These are phyloP conservation scores for Misgurnus mizolepis DNA, from an alignment of 2,113 vertebrate genomes.

Conservation along the genomic window DNA sequence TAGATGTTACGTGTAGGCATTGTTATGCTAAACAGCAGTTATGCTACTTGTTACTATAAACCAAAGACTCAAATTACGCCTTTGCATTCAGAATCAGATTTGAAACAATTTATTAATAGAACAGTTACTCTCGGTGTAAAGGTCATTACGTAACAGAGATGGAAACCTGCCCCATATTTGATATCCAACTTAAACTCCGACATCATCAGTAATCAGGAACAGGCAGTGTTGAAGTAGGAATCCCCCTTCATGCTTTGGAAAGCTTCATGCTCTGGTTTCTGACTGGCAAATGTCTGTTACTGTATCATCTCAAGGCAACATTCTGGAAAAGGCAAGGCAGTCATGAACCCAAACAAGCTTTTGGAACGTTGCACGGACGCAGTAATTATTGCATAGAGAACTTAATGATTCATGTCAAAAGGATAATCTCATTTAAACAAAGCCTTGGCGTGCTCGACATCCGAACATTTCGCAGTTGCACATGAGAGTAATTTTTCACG, in stretches of 20 bases:
- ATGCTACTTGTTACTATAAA: too few species aligned
- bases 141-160: constrained; percentile 29
- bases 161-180: neutral
- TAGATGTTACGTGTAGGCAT: too few species aligned
- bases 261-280: constrained; percentile 64
- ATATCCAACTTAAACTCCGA: constrained; percentile 13
- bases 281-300: constrained; percentile 56
- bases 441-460: constrained; percentile 51
- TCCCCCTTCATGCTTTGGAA: constrained; percentile 19
- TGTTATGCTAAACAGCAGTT: too few species aligned
- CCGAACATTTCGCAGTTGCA: constrained; percentile 56
- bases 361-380: constrained; percentile 69
- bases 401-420: constrained; percentile 69
- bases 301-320: constrained; percentile 62
- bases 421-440: constrained; percentile 70
- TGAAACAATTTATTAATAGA: constrained; percentile 41
- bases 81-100: constrained; percentile 13
- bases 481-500: constrained; percentile 49
- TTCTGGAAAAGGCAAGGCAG: constrained; percentile 65
- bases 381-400: constrained; percentile 72
- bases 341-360: constrained; percentile 73
- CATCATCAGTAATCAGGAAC: constrained; percentile 12
- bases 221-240: neutral
- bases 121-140: constrained; percentile 30
- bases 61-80: neutral